Evolutionary conservation across 1,140 invertebrate species (phyloP), one percentile per base, ranked within the genome.

Genomic region (Tetragonula clypearis): DNA sequence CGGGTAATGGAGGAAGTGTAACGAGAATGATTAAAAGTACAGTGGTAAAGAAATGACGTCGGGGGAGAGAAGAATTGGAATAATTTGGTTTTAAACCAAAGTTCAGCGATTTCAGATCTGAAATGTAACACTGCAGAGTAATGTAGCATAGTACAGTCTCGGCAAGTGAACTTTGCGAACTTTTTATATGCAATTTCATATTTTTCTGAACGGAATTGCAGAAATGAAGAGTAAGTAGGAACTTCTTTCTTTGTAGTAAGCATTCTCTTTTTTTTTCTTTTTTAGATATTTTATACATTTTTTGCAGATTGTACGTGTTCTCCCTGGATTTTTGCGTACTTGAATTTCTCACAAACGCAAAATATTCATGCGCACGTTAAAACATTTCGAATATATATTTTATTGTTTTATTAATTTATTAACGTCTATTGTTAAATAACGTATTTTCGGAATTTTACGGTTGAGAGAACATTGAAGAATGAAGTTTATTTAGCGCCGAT

Each of bases 401-500:
- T 41, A 49, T 49, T 49, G 41, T 49, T 49, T 49, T 49, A 49
- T 49, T 49, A 49, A 49, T 49, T 62, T 62, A 12, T 23, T 4
- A 62, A 12, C 14, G n/a, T 62, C 3, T 21, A 23, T 12, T 5
- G 35, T 72, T 49, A 72, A 14, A 6, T n/a, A 8, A 26, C 11
- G n/a, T 11, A 19, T 19, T 53, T 73, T 26, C 26, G 11, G 23
- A 73, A 21, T 55, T 73, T 73, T 73, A 73, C 19, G 49, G 9
- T 12, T 73, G 49, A 15, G 71, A 73, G 71, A 73, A 73, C 49
- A 2, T 73, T 55, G 23, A 9, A 53, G n/a, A 23, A 73, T 53
- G 23, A 73, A 19, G 71, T 73, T 73, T 73, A 53, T 73, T 73
- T 73, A 73, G 71, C 71, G 55, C 71, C 49, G 14, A 73, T 53